Conservation (phyloP, 2,888 invertebrate species). For the Gari tellinella region DNA sequence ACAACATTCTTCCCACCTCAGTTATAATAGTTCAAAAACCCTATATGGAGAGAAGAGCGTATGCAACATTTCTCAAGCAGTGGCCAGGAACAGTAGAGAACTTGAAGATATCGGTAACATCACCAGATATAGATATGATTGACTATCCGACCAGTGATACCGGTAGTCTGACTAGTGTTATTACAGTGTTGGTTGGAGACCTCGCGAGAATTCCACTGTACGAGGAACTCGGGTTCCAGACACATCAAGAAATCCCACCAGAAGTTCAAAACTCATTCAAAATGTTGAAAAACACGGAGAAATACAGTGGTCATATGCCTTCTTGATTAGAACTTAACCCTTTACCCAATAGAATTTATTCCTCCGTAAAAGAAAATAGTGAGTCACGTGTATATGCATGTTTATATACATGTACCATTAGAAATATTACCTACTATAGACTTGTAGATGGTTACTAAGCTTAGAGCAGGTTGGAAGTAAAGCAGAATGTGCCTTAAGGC, state of each 20-base stretch:
- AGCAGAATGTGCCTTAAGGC: no score
- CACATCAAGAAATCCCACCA: conserved; percentile 69
- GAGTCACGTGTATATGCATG: no score
- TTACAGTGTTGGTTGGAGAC: conserved; percentile 70
- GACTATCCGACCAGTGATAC: conserved; percentile 71
- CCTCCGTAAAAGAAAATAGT: no score
- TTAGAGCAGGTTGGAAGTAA: no score
- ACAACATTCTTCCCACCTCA: conserved; percentile 38
- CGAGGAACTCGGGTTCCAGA: conserved; percentile 74
- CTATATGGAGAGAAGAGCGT: conserved; percentile 76
- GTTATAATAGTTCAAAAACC: conserved; percentile 79
- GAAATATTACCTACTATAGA: no score
- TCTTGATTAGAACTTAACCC: neutral
- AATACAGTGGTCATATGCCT: conserved; percentile 48
- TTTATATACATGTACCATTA: no score
- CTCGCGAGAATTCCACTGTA: conserved; percentile 73
- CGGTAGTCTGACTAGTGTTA: conserved; percentile 66
- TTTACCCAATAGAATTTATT: no score
- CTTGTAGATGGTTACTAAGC: no score
- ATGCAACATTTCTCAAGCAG: conserved; percentile 79
- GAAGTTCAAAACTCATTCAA: conserved; percentile 61
- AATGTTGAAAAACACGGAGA: conserved; percentile 22
- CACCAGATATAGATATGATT: conserved; percentile 71
- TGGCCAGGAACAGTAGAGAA: conserved; percentile 68
- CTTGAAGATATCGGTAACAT: conserved; percentile 67